phyloP scores from a whole-genome alignment of 2,888 invertebrate species.

The Hypena proboscidalis region DNA sequence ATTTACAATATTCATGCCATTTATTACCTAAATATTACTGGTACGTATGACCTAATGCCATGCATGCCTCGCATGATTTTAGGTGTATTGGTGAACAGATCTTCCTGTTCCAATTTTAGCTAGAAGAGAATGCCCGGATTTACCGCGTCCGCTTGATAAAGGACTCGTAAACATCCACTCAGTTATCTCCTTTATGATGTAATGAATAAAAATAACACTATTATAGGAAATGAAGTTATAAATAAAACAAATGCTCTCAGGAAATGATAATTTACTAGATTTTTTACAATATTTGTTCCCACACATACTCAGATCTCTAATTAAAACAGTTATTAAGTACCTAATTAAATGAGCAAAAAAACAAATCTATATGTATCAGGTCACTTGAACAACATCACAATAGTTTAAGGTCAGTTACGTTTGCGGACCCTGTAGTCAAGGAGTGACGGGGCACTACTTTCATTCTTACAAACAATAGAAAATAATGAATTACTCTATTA shows the following conservation, averaged over 20 bases:
- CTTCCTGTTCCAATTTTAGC: conserved; percentile 23
- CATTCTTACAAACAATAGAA: background rate
- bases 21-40: too few relatives aligned
- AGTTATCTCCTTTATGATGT: too few relatives aligned
- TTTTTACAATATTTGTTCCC: conserved; percentile 36
- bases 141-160: conserved; percentile 23
- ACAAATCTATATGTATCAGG: conserved; percentile 36
- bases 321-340: conserved; percentile 39
- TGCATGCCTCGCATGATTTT: too few relatives aligned
- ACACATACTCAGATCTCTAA: conserved; percentile 38
- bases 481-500: too few relatives aligned
- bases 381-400: conserved; percentile 43
- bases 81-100: too few relatives aligned
- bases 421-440: conserved; percentile 26
- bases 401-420: conserved; percentile 33
- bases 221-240: conserved; percentile 3
- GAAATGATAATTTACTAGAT: conserved; percentile 38
- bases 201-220: background rate
- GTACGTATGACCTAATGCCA: too few relatives aligned
- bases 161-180: too few relatives aligned
- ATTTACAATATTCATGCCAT: too few relatives aligned
- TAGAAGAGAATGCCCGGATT: conserved; percentile 2
- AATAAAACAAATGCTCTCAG: conserved; percentile 34
- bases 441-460: conserved; percentile 23
- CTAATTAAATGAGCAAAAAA: conserved; percentile 51